Percentiles rank a stretch among this genome's conserved stretches.
These are phyloP conservation scores for Darwinula stevensoni DNA, from an alignment of 2,888 invertebrate genomes.

Conservation along the genomic window DNA sequence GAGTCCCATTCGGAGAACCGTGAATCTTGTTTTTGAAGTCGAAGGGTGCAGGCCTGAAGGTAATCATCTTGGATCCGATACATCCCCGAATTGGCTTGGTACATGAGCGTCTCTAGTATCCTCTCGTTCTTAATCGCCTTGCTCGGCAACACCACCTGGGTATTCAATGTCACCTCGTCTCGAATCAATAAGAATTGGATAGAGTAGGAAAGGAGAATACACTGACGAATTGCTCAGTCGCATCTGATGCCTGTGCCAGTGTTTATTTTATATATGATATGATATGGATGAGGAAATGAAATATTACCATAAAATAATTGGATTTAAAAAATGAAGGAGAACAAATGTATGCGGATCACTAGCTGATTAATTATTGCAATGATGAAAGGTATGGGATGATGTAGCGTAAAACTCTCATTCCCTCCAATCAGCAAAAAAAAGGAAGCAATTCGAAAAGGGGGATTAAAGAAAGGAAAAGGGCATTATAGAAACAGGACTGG, in stretches of 20 bases:
- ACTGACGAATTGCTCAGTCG: too few relatives aligned
- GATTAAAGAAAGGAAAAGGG: neutral
- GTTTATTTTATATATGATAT: neutral
- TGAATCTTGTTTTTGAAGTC: conserved; percentile 70
- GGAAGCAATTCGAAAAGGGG: neutral
- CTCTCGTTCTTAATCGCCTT: conserved; percentile 75
- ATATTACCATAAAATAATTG: too few relatives aligned
- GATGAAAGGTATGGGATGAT: too few relatives aligned
- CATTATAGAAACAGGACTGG: too few relatives aligned
- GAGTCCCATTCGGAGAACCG: conserved; percentile 50
- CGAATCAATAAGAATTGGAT: neutral
- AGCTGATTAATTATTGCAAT: too few relatives aligned
- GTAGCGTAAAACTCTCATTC: too few relatives aligned
- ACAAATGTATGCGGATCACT: too few relatives aligned
- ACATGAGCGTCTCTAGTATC: conserved; percentile 69
- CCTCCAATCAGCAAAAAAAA: neutral
- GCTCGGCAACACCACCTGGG: conserved; percentile 52
- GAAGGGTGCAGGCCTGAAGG: conserved; percentile 58
- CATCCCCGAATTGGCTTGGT: conserved; percentile 73
- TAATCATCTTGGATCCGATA: conserved; percentile 66
- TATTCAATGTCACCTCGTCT: neutral
- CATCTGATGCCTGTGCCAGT: neutral
- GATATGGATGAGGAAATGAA: too few relatives aligned
- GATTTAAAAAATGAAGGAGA: too few relatives aligned
- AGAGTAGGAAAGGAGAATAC: too few relatives aligned